Conservation (phyloP, 2,888 invertebrate genomes). For the Chaitophorus viminalis region DNA sequence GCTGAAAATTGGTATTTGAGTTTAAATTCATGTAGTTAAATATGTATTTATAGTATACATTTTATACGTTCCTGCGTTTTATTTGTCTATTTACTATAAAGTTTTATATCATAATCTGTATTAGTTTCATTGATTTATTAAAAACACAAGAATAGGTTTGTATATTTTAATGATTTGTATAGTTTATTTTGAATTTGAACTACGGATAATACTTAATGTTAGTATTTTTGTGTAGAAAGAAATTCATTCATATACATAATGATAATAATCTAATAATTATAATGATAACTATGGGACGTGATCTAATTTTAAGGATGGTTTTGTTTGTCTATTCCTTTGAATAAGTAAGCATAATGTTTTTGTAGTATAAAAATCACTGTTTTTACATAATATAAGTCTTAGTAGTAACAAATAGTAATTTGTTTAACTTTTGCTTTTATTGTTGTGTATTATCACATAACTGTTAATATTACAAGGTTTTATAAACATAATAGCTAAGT, state of each 20-base stretch:
- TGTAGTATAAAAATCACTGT: too few species aligned
- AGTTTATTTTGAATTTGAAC: background rate
- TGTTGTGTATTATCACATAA: background rate
- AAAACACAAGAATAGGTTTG: too few species aligned
- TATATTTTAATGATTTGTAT: background rate
- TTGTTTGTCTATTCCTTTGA: background rate
- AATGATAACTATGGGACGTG: background rate
- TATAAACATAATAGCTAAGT: background rate
- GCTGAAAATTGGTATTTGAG: too few species aligned
- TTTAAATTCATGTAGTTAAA: too few species aligned
- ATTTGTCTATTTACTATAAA: too few species aligned
- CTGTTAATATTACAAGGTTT: background rate
- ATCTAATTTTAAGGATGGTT: background rate
- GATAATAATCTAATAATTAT: too few species aligned
- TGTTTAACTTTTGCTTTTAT: background rate
- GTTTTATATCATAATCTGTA: too few species aligned
- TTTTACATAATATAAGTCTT: too few species aligned
- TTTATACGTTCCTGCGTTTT: too few species aligned
- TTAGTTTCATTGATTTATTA: too few species aligned
- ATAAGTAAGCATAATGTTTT: background rate
- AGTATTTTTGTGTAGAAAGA: background rate
- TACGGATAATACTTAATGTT: background rate
- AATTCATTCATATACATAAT: background rate
- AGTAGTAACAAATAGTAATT: too few species aligned
- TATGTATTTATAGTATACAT: too few species aligned